A percentile compares a stretch with the other conserved stretches of the same genome.
These are phyloP conservation scores for Eurystomus gularis DNA, from an alignment of 2,113 vertebrate species.

Conservation along the genomic window DNA sequence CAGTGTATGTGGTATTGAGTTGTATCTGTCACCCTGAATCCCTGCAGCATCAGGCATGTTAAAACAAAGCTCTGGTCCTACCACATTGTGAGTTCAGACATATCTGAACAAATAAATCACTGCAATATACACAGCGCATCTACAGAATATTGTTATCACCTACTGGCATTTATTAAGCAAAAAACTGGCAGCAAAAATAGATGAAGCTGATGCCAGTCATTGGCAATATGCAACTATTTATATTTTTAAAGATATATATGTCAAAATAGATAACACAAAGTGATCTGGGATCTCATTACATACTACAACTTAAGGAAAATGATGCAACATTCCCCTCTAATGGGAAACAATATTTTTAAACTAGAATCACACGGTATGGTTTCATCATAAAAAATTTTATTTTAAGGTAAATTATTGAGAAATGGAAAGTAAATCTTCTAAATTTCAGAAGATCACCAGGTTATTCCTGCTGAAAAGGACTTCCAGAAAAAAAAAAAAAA, in stretches of 20 bases:
- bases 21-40: neutral
- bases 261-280: neutral
- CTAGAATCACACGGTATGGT: neutral
- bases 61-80: neutral
- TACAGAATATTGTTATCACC: neutral
- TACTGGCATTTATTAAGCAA: conserved; percentile 4
- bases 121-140: neutral
- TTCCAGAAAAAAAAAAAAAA: neutral
- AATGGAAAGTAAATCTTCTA: neutral
- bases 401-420: neutral
- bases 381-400: neutral
- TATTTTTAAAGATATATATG: neutral
- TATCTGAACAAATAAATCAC: conserved; percentile 2
- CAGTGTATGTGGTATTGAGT: neutral
- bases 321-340: neutral
- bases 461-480: neutral
- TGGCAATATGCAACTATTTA: neutral
- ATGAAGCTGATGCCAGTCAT: neutral
- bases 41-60: neutral
- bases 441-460: neutral
- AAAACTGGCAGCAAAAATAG: neutral
- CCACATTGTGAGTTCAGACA: neutral
- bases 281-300: neutral
- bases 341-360: neutral
- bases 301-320: neutral